Base-by-base conservation (phyloP, 2,888 invertebrate species). In the Drosophila cyrtoloma region DNA sequence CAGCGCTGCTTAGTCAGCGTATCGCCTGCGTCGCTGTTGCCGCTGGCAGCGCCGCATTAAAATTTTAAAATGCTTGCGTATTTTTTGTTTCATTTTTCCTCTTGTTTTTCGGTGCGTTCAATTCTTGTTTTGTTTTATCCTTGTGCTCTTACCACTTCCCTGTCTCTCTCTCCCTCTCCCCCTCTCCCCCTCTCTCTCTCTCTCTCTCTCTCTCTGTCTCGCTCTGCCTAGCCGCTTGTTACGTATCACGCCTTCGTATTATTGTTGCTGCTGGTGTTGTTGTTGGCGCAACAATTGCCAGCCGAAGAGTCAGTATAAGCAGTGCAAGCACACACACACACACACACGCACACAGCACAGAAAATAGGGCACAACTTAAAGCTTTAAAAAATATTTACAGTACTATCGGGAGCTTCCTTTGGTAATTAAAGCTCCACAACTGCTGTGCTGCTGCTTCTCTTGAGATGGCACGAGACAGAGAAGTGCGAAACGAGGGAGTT, bases 41-140 rank as follows among this genome's bases (percentile, higher is more conserved):
- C 68, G 60, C 66, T 71, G 75, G 79, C 81, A 74, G 75, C 72
- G 59, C 33, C 77, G 87, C 89, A 87, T 89, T 82, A 88, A 85
- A 81, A 88, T 85, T 81, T 90, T 68, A 74, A 87, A 89, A 81
- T 79, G 82, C 71, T 85, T 79, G 68, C 72, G 73, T 70, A 65
- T 76, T 74, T 71, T 63, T 28, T 42, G 5, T 22, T 70, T 37
- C 42, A 39, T 60, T 66, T 61, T 71, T 60, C 56, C 47, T 55
- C 32, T 30, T 53, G 33, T 33, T 32, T 51, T 50, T 51, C 67
- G 53, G 28, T 55, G 26, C 30, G 53, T 59, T 56, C 26, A 35
- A 42, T 32, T 67, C 33, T 32, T 39, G 28, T 14, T 44, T 59
- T 62, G 50, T 37, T 58, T 59, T 57, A 30, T 47, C 19, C 42